Evolutionary conservation across 1,140 invertebrate genomes (phyloP).

Genomic region (Lepidurus couesii): DNA sequence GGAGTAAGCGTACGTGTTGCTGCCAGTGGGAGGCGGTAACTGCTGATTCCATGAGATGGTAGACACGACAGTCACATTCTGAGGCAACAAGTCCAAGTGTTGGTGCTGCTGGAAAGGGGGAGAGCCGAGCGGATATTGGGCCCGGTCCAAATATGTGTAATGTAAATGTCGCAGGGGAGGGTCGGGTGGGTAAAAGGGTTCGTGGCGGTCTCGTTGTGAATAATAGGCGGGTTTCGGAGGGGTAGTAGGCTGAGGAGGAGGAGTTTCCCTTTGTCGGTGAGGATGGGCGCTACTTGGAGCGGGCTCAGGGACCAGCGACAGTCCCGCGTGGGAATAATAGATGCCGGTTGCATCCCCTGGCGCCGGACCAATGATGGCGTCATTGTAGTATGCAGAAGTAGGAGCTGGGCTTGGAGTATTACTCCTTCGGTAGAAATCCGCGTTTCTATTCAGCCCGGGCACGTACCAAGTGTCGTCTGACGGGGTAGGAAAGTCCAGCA

Average conservation of each 20-base stretch:
- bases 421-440: neutral
- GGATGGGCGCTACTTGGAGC: neutral
- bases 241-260: neutral
- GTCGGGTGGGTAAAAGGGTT: neutral
- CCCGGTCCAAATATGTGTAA: neutral
- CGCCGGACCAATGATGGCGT: neutral
- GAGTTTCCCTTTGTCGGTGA: neutral
- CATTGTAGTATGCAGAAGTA: neutral
- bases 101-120: neutral
- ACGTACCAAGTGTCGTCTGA: neutral
- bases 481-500: neutral
- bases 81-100: slow-evolving; percentile 6
- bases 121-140: neutral
- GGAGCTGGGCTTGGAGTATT: neutral
- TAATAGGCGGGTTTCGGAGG: neutral
- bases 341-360: neutral
- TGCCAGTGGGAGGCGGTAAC: neutral
- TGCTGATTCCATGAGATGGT: neutral
- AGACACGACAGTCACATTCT: neutral
- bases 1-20: neutral
- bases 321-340: neutral
- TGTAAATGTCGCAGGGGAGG: slow-evolving; percentile 12
- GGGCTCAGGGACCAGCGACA: neutral
- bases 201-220: neutral
- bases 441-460: neutral